phyloP scores from a whole-genome alignment of 30 jellyfish, hydroid and myxozoan species.

The Haliclystus octoradiatus region DNA sequence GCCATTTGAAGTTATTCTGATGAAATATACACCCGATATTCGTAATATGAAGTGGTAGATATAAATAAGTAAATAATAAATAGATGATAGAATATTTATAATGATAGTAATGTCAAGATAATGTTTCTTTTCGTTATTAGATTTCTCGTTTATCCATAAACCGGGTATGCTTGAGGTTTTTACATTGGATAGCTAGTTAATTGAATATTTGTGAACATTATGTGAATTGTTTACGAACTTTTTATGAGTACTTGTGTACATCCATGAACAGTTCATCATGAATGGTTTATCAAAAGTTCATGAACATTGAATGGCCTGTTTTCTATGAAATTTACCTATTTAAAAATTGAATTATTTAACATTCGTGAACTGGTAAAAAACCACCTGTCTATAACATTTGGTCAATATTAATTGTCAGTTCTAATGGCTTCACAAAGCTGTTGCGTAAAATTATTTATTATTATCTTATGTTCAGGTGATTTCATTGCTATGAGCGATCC shows the following conservation, averaged over 20 bases:
- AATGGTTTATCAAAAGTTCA: too few species aligned
- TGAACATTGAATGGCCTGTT: background rate
- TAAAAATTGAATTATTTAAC: too few species aligned
- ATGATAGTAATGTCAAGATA: background rate
- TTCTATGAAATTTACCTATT: too few species aligned
- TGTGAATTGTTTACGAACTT: background rate
- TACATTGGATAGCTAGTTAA: background rate
- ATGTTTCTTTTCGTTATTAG: background rate
- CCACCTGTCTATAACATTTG: too few species aligned
- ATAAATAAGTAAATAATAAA: too few species aligned
- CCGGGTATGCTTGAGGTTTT: background rate
- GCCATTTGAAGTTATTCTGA: too few species aligned
- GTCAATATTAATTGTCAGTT: too few species aligned
- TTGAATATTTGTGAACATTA: background rate
- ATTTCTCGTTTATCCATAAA: background rate
- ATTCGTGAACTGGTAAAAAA: too few species aligned
- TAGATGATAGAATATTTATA: too few species aligned
- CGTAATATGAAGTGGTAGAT: too few species aligned
- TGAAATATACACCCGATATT: too few species aligned
- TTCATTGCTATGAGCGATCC: slow-evolving; percentile 56
- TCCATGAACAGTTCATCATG: background rate
- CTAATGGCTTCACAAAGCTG: too few species aligned
- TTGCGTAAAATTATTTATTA: background rate
- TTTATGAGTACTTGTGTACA: slow-evolving; percentile 1
- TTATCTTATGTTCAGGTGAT: slow-evolving; percentile 42